Conservation (phyloP, 2,888 invertebrate species). For the Neoitamus cyanurus region DNA sequence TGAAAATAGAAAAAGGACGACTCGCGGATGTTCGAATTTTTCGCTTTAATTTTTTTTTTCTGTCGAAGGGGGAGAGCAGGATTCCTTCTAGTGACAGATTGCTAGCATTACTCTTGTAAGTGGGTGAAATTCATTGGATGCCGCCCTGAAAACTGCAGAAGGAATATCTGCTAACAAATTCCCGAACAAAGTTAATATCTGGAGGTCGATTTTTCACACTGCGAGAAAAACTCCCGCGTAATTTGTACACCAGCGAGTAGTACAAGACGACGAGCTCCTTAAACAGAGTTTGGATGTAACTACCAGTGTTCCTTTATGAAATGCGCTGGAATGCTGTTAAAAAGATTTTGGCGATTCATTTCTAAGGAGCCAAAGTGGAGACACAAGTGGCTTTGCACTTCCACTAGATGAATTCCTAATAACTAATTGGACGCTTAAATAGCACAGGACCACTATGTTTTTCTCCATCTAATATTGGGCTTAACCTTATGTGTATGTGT, state of each 20-base stretch:
- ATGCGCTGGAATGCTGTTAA: background rate
- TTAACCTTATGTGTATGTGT: no score
- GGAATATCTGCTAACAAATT: slow-evolving; percentile 6
- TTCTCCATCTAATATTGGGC: no score
- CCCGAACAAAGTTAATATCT: slow-evolving; percentile 29
- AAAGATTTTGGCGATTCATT: background rate
- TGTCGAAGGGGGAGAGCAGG: background rate
- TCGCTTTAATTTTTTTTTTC: background rate
- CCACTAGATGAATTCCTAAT: no score
- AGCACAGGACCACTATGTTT: no score
- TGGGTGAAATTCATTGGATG: slow-evolving; percentile 3
- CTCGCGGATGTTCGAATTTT: background rate
- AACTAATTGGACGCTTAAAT: no score
- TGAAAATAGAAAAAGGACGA: background rate
- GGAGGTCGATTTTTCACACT: slow-evolving; percentile 19
- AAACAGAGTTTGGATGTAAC: background rate
- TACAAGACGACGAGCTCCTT: background rate
- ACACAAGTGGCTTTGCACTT: no score
- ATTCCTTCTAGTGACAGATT: slow-evolving; percentile 27
- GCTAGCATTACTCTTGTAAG: slow-evolving; percentile 11
- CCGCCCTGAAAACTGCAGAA: background rate
- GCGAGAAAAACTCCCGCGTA: background rate
- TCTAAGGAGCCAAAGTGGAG: background rate
- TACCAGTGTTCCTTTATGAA: background rate
- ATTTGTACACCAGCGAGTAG: background rate